Conservation (phyloP, 2,888 invertebrate genomes). For the Hypomecis atomaria region DNA sequence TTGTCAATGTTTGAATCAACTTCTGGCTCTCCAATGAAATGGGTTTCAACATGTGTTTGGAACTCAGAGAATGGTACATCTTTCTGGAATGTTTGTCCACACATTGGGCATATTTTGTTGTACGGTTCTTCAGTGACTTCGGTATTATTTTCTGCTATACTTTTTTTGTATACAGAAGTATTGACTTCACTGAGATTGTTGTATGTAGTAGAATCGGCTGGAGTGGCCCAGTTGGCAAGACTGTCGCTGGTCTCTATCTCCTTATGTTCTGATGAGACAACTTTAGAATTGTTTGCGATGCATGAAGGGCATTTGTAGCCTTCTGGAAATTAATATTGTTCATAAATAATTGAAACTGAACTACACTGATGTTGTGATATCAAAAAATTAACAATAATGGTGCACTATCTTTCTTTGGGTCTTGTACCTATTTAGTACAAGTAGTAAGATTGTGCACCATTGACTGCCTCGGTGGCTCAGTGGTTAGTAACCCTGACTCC, state of each 20-base stretch:
- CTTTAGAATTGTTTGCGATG: conserved; percentile 61
- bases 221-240: conserved; percentile 77
- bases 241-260: conserved; percentile 81
- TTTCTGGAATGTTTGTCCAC: conserved; percentile 86
- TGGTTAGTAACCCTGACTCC: too few relatives aligned
- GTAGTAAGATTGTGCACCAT: too few relatives aligned
- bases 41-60: conserved; percentile 90
- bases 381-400: too few relatives aligned
- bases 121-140: conserved; percentile 54
- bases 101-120: conserved; percentile 90
- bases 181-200: conserved; percentile 68
- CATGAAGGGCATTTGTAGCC: conserved; percentile 76
- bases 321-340: conserved; percentile 59
- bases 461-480: too few relatives aligned
- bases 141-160: conserved; percentile 53
- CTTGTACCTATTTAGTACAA: too few relatives aligned
- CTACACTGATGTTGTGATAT: too few relatives aligned
- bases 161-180: conserved; percentile 64
- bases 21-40: conserved; percentile 87
- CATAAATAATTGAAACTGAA: too few relatives aligned
- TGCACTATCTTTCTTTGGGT: too few relatives aligned
- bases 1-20: conserved; percentile 80
- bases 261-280: conserved; percentile 69
- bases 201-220: conserved; percentile 72
- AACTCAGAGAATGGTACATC: conserved; percentile 86